Evolutionary conservation across 2,113 vertebrate genomes (phyloP), one percentile per base, ranked within the genome.

Genomic region (Petrocephalus microphthalmus): DNA sequence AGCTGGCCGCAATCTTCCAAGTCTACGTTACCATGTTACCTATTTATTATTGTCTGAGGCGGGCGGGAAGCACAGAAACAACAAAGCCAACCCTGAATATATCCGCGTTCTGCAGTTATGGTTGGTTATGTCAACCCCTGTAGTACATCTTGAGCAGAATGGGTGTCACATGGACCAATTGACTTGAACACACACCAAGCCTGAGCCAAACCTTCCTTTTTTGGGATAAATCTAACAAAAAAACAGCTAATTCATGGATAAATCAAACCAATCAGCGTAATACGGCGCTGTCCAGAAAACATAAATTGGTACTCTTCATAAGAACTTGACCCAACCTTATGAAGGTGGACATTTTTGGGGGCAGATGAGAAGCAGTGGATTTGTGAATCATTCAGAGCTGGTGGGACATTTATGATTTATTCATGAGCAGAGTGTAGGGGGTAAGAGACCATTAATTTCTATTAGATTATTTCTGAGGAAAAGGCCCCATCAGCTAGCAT

Each of bases 401-500:
- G n/a, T 33, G n/a, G 17, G 83, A 29, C 83, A 51, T 84, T 84
- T 13, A 86, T 89, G 57, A 86, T 19, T 85, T 85, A 88, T 88
- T 84, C 88, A 85, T 67, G 88, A 45, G 53, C 33, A 42, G 13
- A 86, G 7, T 52, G 22, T 15, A 47, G 52, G 7, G 53, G 5
- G 42, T 49, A 52, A 54, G 42, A 67, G 64, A 33, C n/a, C 29
- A 56, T 54, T 82, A 7, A 33, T 67, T 37, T 49, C n/a, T 33
- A 54, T 88, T 45, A 85, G 45, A 51, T 84, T 54, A 84, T 47
- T 54, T 49, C 19, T 54, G 25, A 10, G 15, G 17, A 33, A 53
- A 85, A 11, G 82, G 51, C n/a, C 13, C 51, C 87, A 17, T 88
- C 52, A 56, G 33, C 52, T 47, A n/a, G 19, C 19, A 49, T 42